Conservation (phyloP, 1,140 invertebrate species). For the Hestina assimilis region DNA sequence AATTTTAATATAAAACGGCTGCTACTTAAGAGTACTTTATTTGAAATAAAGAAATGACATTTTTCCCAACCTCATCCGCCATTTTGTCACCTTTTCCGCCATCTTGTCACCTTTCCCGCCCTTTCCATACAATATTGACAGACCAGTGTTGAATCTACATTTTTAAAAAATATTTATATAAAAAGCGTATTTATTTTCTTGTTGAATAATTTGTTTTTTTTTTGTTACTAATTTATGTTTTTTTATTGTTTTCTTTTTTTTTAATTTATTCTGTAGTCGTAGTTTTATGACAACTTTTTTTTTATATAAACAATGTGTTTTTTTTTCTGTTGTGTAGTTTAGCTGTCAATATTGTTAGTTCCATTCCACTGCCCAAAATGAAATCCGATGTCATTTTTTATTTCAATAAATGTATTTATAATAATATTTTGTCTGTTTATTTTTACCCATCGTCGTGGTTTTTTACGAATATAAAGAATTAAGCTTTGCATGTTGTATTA, state of each 20-base stretch:
- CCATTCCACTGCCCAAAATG: slow-evolving; percentile 60
- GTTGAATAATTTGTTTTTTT: slow-evolving; percentile 64
- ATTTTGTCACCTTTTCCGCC: slow-evolving; percentile 15
- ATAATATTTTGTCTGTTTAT: slow-evolving; percentile 49
- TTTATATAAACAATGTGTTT: slow-evolving; percentile 45
- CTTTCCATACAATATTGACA: slow-evolving; percentile 68
- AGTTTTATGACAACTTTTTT: slow-evolving; percentile 43
- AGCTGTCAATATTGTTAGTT: slow-evolving; percentile 76
- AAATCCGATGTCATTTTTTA: slow-evolving; percentile 74
- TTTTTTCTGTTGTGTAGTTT: slow-evolving; percentile 59
- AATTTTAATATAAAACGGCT: slow-evolving; percentile 69
- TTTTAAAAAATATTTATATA: slow-evolving; percentile 42
- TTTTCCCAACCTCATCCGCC: too few relatives aligned
- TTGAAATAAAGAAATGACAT: slow-evolving; percentile 76
- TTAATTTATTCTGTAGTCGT: slow-evolving; percentile 74
- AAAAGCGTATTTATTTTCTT: slow-evolving; percentile 71
- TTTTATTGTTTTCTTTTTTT: slow-evolving; percentile 62
- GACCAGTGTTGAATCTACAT: slow-evolving; percentile 73
- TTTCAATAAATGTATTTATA: slow-evolving; percentile 76
- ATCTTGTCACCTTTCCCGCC: slow-evolving; percentile 25
- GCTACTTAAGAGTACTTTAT: slow-evolving; percentile 70
- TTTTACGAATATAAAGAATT: background rate
- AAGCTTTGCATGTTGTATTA: too few relatives aligned
- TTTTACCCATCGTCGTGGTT: slow-evolving; percentile 21
- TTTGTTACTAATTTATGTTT: slow-evolving; percentile 72